These are phyloP conservation scores for Mustelus asterias DNA, from an alignment of 2,113 vertebrate species.

Conservation along the genomic window DNA sequence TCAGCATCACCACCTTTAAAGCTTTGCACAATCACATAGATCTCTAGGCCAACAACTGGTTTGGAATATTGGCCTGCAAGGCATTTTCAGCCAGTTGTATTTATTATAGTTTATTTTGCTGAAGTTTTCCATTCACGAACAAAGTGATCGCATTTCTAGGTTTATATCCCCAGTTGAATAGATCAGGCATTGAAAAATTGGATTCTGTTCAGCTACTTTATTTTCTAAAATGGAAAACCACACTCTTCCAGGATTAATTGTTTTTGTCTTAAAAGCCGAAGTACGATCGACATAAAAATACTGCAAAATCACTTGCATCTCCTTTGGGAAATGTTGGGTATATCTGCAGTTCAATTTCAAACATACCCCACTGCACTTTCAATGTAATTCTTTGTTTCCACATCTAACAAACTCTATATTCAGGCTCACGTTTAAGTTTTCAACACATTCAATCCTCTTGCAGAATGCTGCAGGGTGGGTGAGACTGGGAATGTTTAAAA, in stretches of 20 bases:
- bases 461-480: background rate
- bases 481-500: background rate
- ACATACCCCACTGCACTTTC: background rate
- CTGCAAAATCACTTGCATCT: background rate
- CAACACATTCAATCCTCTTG: background rate
- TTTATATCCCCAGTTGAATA: background rate
- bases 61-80: background rate
- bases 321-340: background rate
- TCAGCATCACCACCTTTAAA: background rate
- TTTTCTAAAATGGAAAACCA: background rate
- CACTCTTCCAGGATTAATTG: background rate
- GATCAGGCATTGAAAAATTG: background rate
- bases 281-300: background rate
- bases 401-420: background rate
- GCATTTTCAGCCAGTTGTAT: background rate
- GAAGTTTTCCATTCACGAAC: background rate
- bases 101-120: background rate
- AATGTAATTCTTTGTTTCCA: background rate
- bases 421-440: background rate
- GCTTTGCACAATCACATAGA: background rate
- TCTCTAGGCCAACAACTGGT: background rate
- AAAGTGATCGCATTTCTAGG: background rate
- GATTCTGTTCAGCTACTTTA: background rate
- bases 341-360: background rate
- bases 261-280: background rate